Evolutionary conservation across 2,113 vertebrate genomes (phyloP), one percentile per base, ranked within the genome.

Genomic region (Gallinago media): DNA sequence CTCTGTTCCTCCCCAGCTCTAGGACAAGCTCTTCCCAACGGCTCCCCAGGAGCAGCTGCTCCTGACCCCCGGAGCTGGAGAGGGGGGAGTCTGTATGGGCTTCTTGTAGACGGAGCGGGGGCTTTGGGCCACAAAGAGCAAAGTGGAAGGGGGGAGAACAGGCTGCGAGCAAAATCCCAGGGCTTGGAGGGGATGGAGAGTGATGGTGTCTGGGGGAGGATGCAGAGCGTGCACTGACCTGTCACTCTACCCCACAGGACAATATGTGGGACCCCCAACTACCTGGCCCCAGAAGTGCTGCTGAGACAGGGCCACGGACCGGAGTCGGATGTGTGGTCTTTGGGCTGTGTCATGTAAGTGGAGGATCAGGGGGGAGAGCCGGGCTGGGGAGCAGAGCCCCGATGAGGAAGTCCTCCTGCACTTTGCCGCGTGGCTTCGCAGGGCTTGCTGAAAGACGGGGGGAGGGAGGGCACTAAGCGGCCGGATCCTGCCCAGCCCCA

Each of bases 231-330:
- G 56, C 5, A 6, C 21, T 91, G 65, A 97, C 61, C 44, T 68
- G 49, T 23, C 1, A 5, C 21, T 90, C 68, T 92, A 19, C 42
- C 72, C 90, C 42, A 34, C 95, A 99, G 99, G 97, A 99, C 99
- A n/a, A 99, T 99, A 97, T 99, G 99, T 96, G 99, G 99, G 44
- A 99, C 99, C 65, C 99, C 99, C n/a, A 99, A 99, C 97, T 99
- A 99, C 83, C 98, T 99, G 98, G 99, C 99, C 29, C 99, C 99
- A 14, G 99, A 99, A 97, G 99, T 99, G 89, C 97, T 99, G n/a
- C 98, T 99, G 98, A 98, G 99, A 79, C 99, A 99, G 81, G 99
- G 99, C 40, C 99, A 99, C 0, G 99, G 99, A 44, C 99, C 99
- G 0, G 99, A 99, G 95, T 99, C 99, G 0, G 99, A 99, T 0